Conservation (phyloP, 2,888 invertebrate species). For the Pseudolycoriella hygida region DNA sequence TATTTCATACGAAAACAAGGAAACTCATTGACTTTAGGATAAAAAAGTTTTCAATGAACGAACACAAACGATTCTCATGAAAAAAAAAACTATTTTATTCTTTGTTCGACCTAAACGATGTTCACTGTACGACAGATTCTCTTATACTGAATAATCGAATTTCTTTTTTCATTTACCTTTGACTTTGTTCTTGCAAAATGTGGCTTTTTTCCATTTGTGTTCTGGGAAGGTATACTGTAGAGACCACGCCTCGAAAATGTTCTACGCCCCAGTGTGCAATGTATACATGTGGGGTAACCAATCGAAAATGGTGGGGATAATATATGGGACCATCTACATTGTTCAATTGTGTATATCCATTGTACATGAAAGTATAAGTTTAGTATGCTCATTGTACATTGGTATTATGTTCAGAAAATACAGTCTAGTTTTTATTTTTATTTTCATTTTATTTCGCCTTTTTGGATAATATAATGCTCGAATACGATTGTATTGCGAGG, state of each 20-base stretch:
- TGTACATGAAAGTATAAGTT: no score
- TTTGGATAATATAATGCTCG: no score
- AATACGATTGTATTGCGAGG: no score
- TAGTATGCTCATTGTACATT: no score
- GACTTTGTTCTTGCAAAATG: not conserved
- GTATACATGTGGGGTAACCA: not conserved
- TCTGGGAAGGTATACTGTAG: not conserved
- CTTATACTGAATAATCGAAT: constrained; percentile 3
- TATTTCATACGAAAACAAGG: not conserved
- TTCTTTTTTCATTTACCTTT: constrained; percentile 1
- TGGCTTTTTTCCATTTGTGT: not conserved
- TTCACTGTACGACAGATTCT: constrained; percentile 6
- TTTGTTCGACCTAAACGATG: not conserved
- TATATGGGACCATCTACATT: not conserved
- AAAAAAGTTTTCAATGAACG: not conserved
- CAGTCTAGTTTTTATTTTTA: no score
- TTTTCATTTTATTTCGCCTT: no score
- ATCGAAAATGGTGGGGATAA: not conserved
- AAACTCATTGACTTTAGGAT: not conserved
- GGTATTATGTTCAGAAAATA: no score
- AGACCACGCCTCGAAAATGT: not conserved
- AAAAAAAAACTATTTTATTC: not conserved
- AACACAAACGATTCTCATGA: not conserved
- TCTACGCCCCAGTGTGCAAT: not conserved
- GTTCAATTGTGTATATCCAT: no score